phyloP scores from a whole-genome alignment of 2,888 invertebrate species.

The Schizotus pectinicornis region DNA sequence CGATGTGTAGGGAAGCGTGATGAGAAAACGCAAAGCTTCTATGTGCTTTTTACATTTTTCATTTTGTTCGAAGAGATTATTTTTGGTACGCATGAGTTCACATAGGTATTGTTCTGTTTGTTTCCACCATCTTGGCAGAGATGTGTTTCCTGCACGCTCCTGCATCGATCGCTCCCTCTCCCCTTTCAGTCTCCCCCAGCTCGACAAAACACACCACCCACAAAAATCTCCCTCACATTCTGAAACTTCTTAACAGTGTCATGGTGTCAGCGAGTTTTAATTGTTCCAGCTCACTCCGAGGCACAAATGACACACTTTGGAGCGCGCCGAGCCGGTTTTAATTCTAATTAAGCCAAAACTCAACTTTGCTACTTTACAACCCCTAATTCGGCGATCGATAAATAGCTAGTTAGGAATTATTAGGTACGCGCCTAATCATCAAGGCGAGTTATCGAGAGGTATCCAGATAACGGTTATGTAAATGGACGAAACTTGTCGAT shows the following conservation, averaged over 20 bases:
- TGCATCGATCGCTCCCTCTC: slow-evolving; percentile 49
- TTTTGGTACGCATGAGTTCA: slow-evolving; percentile 54
- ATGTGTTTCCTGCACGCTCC: slow-evolving; percentile 52
- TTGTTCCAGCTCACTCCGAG: slow-evolving; percentile 18
- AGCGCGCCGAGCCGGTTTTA: no score
- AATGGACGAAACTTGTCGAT: slow-evolving; percentile 6
- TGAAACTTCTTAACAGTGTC: slow-evolving; percentile 40
- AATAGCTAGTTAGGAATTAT: no score
- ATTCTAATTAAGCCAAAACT: no score
- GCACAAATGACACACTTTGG: no score
- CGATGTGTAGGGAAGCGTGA: slow-evolving; percentile 28
- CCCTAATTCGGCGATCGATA: no score
- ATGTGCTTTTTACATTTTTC: slow-evolving; percentile 41
- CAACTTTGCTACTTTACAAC: no score
- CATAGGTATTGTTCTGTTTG: slow-evolving; percentile 56
- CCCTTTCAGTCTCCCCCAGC: slow-evolving; percentile 29
- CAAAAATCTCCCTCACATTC: slow-evolving; percentile 37
- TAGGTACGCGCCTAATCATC: no score
- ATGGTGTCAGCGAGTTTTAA: slow-evolving; percentile 44
- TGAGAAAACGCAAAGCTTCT: slow-evolving; percentile 29
- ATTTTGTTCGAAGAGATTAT: slow-evolving; percentile 47
- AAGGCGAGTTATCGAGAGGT: no score
- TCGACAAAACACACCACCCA: slow-evolving; percentile 35
- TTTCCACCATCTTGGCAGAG: slow-evolving; percentile 56
- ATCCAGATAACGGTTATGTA: background rate